Base-by-base conservation (phyloP, 1,140 invertebrate species). In the Bathynomus jamesi region DNA sequence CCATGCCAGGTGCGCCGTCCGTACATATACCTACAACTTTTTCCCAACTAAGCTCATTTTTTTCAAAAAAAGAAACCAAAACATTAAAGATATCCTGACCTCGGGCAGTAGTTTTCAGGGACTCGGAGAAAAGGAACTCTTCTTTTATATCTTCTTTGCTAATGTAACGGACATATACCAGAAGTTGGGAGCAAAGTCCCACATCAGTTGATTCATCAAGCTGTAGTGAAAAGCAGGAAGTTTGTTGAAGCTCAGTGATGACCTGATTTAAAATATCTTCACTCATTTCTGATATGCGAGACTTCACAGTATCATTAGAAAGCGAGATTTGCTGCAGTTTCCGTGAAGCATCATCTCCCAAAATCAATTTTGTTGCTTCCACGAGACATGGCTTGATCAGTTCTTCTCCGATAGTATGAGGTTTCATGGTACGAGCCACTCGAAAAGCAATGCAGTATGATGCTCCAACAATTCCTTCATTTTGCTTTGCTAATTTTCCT, bases 21-120 rank as follows among this genome's bases (percentile, higher is more conserved):
- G 71, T 70, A 71, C 69, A 67, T 32, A 69, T 46, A 28, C 24
- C 61, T 29, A 31, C 67, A 70, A 72, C 71, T 61, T 68, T 72
- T 40, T 72, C 40, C 67, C 69, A 71, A 28, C 66, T 70, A 71
- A 72, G 69, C 32, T 40, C 32, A 40, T 40, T 40, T 40, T 40
- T 40, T 40, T 8, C 17, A n/a, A 40, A 40, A 40, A 40, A 40
- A 7, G 32, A 8, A 40, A 17, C 32, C 32, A 40, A 40, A 40
- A 40, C 32, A 7, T 40, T 40, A 17, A 40, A 7, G 32, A 40
- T 40, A 40, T 40, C n/a, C n/a, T 40, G 32, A 40, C 32, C 32
- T 40, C 32, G 32, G 7, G 32, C 32, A 7, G 32, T 40, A 17
- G 32, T 40, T 40, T 40, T 40, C 17, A 17, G 7, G 7, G 32